Evolutionary conservation across 2,888 invertebrate genomes (phyloP).

Genomic region (Lamellibrachia satsuma): DNA sequence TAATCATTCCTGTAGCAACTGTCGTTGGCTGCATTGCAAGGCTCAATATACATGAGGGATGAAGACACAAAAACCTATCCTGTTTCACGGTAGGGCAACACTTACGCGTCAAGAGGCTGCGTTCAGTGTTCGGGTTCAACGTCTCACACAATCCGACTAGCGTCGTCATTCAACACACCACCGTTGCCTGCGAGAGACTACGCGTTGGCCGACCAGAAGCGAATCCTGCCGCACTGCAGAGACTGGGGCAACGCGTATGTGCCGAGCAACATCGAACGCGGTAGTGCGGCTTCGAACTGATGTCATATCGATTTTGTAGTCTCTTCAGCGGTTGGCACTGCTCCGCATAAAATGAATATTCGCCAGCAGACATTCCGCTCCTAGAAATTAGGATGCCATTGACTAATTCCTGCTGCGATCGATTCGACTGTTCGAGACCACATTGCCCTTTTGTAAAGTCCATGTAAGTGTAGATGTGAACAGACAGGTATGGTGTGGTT

Average conservation of each 20-base stretch:
- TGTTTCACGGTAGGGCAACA: background rate
- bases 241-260: background rate
- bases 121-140: background rate
- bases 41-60: background rate
- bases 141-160: background rate
- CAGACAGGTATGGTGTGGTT: background rate
- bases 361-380: constrained; percentile 9
- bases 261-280: background rate
- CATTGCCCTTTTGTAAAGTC: background rate
- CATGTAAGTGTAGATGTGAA: background rate
- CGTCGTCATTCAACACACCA: background rate
- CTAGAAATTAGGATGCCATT: background rate
- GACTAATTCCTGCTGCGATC: background rate
- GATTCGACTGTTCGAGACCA: background rate
- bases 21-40: background rate
- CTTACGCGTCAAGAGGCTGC: background rate
- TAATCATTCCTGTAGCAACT: background rate
- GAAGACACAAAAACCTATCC: background rate
- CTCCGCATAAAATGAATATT: background rate
- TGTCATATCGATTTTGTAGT: background rate
- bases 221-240: background rate
- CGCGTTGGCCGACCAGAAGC: background rate
- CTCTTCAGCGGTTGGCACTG: background rate
- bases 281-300: background rate
- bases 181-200: background rate